Percentiles rank a stretch among this genome's conserved stretches.
phyloP scores from a whole-genome alignment of 2,113 vertebrate species.

The Bubo bubo region DNA sequence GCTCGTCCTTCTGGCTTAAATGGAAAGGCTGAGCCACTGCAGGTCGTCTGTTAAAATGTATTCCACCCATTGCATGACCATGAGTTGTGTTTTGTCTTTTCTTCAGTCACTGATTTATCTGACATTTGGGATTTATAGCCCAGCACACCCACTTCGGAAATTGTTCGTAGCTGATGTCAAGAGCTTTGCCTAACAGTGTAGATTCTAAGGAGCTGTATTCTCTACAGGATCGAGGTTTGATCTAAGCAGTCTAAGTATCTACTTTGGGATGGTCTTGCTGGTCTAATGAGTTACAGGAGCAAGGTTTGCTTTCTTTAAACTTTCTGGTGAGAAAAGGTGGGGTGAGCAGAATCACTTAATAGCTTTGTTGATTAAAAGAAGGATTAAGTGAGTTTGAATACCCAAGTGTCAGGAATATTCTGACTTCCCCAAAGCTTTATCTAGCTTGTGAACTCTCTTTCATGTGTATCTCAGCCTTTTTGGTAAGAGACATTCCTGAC shows the following conservation, averaged over 20 bases:
- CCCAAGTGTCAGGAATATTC: background rate
- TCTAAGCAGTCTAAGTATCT: background rate
- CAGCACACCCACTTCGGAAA: background rate
- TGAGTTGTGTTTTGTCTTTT: background rate
- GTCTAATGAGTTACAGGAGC: background rate
- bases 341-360: background rate
- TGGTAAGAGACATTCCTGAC: background rate
- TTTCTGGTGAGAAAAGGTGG: background rate
- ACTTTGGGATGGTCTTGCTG: background rate
- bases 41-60: background rate
- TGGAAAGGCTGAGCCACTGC: background rate
- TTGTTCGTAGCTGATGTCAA: constrained; percentile 31
- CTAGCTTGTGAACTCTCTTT: background rate
- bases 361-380: background rate
- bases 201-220: background rate
- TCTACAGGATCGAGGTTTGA: background rate
- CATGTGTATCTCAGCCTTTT: background rate
- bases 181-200: background rate
- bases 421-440: background rate
- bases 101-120: background rate
- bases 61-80: background rate
- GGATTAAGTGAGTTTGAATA: background rate
- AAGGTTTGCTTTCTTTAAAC: background rate
- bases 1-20: background rate
- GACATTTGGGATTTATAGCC: constrained; percentile 14